Evolutionary conservation across 2,113 vertebrate species (phyloP).

Genomic region (Mustela lutreola): DNA sequence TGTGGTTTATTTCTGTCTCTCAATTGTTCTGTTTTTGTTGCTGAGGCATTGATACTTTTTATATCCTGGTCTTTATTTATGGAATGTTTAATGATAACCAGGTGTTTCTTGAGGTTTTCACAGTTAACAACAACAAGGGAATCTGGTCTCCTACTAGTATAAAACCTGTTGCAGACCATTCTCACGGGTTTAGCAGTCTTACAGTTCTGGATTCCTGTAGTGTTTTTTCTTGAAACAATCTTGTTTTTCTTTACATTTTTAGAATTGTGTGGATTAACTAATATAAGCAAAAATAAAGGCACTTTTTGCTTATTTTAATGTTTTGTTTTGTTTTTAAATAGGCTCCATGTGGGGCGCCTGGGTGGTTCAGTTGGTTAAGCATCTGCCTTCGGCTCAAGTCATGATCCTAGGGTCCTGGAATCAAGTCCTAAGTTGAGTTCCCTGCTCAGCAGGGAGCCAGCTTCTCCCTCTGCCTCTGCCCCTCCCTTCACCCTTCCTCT

Average conservation of each 20-base stretch:
- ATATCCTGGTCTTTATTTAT: not conserved
- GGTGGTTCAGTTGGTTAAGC: not conserved
- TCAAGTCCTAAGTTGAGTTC: too few species aligned
- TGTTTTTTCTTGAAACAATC: not conserved
- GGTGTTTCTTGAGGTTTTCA: not conserved
- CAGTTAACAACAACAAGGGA: not conserved
- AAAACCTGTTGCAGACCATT: not conserved
- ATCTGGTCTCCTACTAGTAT: not conserved
- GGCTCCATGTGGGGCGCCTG: not conserved
- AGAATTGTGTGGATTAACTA: not conserved
- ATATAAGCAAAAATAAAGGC: not conserved
- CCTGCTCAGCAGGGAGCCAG: not conserved
- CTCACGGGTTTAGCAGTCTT: not conserved
- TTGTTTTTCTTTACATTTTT: constrained; percentile 37
- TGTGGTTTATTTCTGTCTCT: not conserved
- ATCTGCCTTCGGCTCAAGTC: not conserved
- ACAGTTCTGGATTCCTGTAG: not conserved
- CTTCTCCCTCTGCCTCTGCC: not conserved
- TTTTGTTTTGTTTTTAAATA: not conserved
- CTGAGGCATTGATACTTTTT: not conserved
- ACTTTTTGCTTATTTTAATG: not conserved
- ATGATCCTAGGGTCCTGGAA: not conserved
- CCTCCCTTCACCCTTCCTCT: too few species aligned
- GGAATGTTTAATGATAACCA: not conserved
- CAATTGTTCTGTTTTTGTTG: not conserved